These are phyloP conservation scores for Onychomys leucogaster DNA, from an alignment of 2,797 vertebrate genomes.

Conservation along the genomic window DNA sequence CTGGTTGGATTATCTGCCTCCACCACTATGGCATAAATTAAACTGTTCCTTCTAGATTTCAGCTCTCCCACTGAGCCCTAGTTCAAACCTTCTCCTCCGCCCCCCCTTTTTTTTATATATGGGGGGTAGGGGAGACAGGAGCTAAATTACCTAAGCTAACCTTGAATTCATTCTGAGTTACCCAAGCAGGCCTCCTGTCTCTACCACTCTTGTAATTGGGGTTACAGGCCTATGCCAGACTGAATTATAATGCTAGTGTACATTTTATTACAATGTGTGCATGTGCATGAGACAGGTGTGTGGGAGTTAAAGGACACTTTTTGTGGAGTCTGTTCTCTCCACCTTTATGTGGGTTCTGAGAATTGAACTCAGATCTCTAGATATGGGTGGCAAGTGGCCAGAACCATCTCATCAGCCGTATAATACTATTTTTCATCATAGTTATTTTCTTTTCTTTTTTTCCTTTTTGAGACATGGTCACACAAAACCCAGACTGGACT, in stretches of 20 bases:
- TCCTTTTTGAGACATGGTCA: slow-evolving; percentile 2
- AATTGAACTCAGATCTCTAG: neutral
- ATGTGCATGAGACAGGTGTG: neutral
- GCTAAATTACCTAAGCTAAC: neutral
- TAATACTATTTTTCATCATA: neutral
- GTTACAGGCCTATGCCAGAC: neutral
- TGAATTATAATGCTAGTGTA: neutral
- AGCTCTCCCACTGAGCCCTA: neutral
- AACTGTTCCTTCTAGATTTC: slow-evolving; percentile 4
- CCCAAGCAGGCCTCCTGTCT: neutral
- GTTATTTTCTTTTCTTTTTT: neutral
- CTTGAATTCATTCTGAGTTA: neutral
- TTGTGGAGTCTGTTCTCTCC: neutral
- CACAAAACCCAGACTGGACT: neutral
- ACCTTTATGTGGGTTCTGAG: neutral
- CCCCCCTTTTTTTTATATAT: neutral
- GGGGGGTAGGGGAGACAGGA: neutral
- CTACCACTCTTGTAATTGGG: neutral
- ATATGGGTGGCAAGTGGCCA: neutral
- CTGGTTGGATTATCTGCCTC: neutral
- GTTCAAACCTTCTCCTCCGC: neutral
- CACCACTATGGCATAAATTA: neutral
- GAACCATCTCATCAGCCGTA: neutral
- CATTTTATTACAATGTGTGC: neutral
- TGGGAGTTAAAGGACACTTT: neutral